phyloP scores from a whole-genome alignment of 2,888 invertebrate species.

The Poecilus cupreus region DNA sequence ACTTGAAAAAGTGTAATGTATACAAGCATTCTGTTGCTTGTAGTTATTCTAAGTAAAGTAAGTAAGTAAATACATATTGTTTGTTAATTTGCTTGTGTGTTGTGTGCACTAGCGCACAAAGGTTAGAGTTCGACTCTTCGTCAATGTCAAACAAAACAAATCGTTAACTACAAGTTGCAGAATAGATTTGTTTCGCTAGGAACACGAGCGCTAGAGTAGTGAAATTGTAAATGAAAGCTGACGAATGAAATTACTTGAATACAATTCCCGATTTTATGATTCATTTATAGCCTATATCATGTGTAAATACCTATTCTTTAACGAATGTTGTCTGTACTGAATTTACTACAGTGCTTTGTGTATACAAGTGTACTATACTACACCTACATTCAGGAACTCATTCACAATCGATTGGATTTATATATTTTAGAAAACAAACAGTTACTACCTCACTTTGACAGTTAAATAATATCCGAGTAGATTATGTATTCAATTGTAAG shows the following conservation, averaged over 20 bases:
- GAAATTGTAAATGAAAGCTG: constrained; percentile 55
- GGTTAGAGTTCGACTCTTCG: background rate
- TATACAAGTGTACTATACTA: constrained; percentile 54
- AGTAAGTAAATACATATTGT: constrained; percentile 40
- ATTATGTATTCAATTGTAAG: constrained; percentile 61
- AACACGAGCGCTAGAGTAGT: constrained; percentile 50
- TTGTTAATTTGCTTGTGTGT: constrained; percentile 43
- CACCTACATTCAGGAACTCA: constrained; percentile 49
- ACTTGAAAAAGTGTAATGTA: constrained; percentile 46
- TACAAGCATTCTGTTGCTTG: constrained; percentile 55
- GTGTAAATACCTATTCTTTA: constrained; percentile 48
- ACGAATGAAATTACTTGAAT: constrained; percentile 51
- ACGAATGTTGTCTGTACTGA: constrained; percentile 52
- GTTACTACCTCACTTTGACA: constrained; percentile 70
- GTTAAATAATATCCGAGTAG: constrained; percentile 35
- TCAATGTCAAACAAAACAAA: constrained; percentile 25
- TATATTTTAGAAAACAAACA: constrained; percentile 64
- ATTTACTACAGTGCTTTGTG: constrained; percentile 57
- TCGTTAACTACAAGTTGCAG: constrained; percentile 54
- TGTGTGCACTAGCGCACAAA: constrained; percentile 16
- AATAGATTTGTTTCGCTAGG: constrained; percentile 52
- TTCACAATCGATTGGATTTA: constrained; percentile 43
- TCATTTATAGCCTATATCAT: constrained; percentile 50
- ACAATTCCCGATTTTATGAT: constrained; percentile 58
- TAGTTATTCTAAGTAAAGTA: constrained; percentile 48